phyloP scores from a whole-genome alignment of 53 echinoderm and acorn worm genomes.

The Echinometra lucunter region DNA sequence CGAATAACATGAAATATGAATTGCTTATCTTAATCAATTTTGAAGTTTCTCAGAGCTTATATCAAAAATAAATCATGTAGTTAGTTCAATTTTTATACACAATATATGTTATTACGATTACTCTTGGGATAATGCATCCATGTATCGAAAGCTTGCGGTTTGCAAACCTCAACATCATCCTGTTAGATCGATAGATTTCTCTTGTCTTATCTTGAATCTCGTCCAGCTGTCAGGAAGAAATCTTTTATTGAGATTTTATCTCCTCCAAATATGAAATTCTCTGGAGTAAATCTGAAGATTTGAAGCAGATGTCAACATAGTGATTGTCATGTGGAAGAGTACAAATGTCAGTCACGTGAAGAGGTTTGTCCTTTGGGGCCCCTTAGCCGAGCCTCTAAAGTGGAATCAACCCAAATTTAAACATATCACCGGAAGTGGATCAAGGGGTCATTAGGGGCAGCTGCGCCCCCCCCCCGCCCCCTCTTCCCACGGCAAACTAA shows the following conservation, averaged over 20 bases:
- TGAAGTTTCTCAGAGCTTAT: too few relatives aligned
- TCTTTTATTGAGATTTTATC: not conserved
- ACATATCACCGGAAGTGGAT: not conserved
- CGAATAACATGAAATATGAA: too few relatives aligned
- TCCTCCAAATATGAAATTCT: constrained; percentile 8
- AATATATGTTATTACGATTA: too few relatives aligned
- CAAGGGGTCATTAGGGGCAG: too few relatives aligned
- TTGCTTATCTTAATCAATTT: too few relatives aligned
- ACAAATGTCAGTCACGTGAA: constrained; percentile 12
- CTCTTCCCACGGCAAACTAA: too few relatives aligned
- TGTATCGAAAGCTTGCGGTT: not conserved
- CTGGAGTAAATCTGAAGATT: constrained; percentile 30
- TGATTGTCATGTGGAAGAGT: constrained; percentile 7
- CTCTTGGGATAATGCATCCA: too few relatives aligned
- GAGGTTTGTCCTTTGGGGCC: not conserved
- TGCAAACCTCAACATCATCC: not conserved
- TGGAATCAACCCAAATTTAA: not conserved
- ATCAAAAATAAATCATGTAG: too few relatives aligned
- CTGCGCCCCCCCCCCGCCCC: too few relatives aligned
- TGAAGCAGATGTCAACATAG: constrained; percentile 6
- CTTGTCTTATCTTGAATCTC: not conserved
- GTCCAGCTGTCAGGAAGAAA: not conserved
- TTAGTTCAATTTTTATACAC: too few relatives aligned
- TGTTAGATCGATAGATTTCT: not conserved
- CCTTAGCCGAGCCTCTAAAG: not conserved